Base-by-base conservation (phyloP, 2,888 invertebrate species). In the Nezara viridula region DNA sequence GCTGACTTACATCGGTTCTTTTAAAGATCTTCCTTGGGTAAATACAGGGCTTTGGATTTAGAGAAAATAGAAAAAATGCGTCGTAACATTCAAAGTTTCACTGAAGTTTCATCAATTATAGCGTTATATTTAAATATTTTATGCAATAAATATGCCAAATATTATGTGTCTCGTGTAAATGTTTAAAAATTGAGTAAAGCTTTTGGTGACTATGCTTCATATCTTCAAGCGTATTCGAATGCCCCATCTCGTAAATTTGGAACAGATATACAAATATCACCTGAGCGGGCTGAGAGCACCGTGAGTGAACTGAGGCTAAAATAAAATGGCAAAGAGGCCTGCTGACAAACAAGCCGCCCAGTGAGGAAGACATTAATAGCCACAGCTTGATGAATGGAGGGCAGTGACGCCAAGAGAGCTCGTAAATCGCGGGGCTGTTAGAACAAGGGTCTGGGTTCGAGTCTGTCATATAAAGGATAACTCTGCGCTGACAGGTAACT, bases 301-400 rank as follows among this genome's bases (percentile, higher is more conserved):
- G 14, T 27, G 66, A 73, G 32, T 73, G 66, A 37, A 37, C 32
- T 19, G 66, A 1, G 66, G 66, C 66, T 73, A 73, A 73, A 73
- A 73, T 73, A 73, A 73, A 73, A 37, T 73, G 66, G 66, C 66
- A 73, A 73, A 73, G 16, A 73, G 66, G 66, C 12, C 66, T 73
- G 66, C 66, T 73, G 66, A 73, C 66, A 73, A 73, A 73, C 66
- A 73, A 73, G 66, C 37, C 19, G 66, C 66, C 66, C 66, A 73
- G 66, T 73, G 66, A 73, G 66, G 32, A 73, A 73, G 66, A 73
- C 66, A 73, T 73, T 73, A 73, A 73, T 73, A 73, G 66, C 66
- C 37, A 32, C 19, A 1, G 60, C 19, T 21, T 73, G 66, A 73
- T 73, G 66, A 73, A 73, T 73, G 66, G 66, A 37, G 32, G 37